Conservation (phyloP, 2,113 vertebrate genomes). For the Rallus limicola region DNA sequence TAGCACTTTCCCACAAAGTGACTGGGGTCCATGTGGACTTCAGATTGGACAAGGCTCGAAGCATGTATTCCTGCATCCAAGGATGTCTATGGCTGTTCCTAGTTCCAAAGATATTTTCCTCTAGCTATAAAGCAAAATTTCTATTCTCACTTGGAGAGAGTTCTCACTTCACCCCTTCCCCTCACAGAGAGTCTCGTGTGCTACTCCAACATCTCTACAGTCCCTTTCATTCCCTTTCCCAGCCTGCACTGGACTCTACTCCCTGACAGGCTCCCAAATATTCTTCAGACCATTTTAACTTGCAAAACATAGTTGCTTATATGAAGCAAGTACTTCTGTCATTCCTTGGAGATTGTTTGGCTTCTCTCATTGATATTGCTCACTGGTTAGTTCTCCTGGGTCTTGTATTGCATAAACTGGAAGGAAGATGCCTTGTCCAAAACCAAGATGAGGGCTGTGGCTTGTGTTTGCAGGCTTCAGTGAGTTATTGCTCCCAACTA, state of each 20-base stretch:
- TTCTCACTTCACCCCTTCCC: background rate
- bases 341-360: background rate
- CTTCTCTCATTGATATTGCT: background rate
- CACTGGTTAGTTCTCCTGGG: background rate
- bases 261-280: background rate
- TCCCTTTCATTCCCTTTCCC: background rate
- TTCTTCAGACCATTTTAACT: background rate
- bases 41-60: background rate
- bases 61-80: background rate
- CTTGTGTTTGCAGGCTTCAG: background rate
- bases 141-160: background rate
- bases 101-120: background rate
- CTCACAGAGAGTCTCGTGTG: background rate
- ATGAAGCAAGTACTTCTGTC: background rate
- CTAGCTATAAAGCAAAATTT: background rate
- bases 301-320: background rate
- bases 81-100: background rate
- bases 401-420: background rate
- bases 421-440: background rate
- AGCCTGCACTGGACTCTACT: background rate
- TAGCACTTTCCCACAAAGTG: background rate
- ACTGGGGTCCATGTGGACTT: background rate
- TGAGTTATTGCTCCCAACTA: background rate
- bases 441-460: background rate
- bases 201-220: background rate